phyloP scores from a whole-genome alignment of 2,797 vertebrate genomes.

The Sus cebifrons region DNA sequence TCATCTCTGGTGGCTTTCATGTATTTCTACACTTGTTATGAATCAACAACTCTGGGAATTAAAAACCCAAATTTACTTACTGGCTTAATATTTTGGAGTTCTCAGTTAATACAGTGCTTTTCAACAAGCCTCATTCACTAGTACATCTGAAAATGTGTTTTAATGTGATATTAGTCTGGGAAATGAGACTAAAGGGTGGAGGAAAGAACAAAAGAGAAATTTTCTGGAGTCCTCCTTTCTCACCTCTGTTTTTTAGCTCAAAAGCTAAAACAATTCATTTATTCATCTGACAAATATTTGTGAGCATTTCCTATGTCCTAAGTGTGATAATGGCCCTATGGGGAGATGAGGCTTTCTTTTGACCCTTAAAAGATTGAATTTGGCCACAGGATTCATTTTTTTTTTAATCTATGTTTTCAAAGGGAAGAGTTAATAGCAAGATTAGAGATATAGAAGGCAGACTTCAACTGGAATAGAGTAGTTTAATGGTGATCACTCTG shows the following conservation, averaged over 20 bases:
- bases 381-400: neutral
- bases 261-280: constrained; percentile 26
- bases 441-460: neutral
- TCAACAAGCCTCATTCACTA: neutral
- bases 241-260: constrained; percentile 16
- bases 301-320: neutral
- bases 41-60: constrained; percentile 40
- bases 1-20: neutral
- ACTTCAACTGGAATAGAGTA: neutral
- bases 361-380: constrained; percentile 18
- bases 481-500: neutral
- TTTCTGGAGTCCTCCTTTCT: neutral
- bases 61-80: neutral
- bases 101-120: neutral
- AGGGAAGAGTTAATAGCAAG: constrained; percentile 18
- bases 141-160: neutral
- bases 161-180: neutral
- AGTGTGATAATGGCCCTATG: neutral
- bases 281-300: neutral
- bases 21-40: neutral
- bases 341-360: neutral
- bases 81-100: constrained; percentile 12
- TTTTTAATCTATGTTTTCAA: constrained; percentile 29
- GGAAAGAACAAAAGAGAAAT: neutral
- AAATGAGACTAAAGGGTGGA: neutral